Evolutionary conservation across 1,140 invertebrate species (phyloP), one percentile per base, ranked within the genome.

Genomic region (Portunus trituberculatus): DNA sequence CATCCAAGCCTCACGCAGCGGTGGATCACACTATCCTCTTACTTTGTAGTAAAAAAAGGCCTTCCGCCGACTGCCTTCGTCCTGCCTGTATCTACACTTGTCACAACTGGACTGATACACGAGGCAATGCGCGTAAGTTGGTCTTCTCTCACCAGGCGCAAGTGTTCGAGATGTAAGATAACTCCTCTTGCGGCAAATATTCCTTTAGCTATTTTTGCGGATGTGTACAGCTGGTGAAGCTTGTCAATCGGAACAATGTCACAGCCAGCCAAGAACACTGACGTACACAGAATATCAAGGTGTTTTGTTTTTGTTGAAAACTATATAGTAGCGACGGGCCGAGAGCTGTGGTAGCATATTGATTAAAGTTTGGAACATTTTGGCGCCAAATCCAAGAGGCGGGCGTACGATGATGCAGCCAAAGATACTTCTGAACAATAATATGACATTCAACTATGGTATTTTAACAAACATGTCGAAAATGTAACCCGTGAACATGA

Each of bases 31-130:
- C 67, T 76, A 7, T 76, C 67, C 67, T 76, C 25, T 76, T n/a
- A 76, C 12, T 59, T 76, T 20, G 67, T 76, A 76, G 20, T n/a
- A 76, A n/a, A 25, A 7, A 76, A 76, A 76, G 3, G 8, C 20
- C 20, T 76, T 20, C 67, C 67, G 20, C 67, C 67, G 67, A 76
- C 20, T 76, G 67, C n/a, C 20, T 76, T 20, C 12, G 67, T n/a
- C 48, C 45, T 25, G 28, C 92, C 86, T 6, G 82, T 25, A 45
- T 29, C 92, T 48, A 45, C 92, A 93, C 92, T 93, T 87, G 92
- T 93, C 92, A 93, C 92, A 93, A 93, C 92, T 93, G 84, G 92
- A 93, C 92, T 93, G 92, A 87, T 93, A 93, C 92, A 93, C 92
- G 92, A 84, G 92, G 92, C 45, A 29, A 32, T 93, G 92, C 92